A percentile compares a stretch with the other conserved stretches of the same genome.
Evolutionary conservation across 2,888 invertebrate species (phyloP).

Genomic region (Hirudinaria manillensis): DNA sequence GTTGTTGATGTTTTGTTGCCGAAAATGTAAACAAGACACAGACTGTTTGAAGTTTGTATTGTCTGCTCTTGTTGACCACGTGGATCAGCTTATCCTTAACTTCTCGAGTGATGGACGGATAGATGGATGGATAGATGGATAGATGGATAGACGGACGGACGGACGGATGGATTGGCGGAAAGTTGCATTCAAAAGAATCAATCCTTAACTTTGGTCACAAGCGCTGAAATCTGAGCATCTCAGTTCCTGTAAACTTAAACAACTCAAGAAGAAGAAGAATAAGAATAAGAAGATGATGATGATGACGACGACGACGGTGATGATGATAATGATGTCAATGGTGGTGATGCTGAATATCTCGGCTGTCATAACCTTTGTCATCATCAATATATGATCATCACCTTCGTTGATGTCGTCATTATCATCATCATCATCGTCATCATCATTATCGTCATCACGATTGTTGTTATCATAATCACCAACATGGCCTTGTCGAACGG

Average conservation of each 20-base stretch:
- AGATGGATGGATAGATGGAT: slow-evolving; percentile 9
- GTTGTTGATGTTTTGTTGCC: too few species aligned
- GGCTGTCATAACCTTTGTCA: slow-evolving; percentile 25
- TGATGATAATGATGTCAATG: neutral
- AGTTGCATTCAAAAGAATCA: neutral
- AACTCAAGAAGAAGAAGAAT: neutral
- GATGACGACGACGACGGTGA: neutral
- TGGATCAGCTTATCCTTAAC: too few species aligned
- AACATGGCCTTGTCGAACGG: neutral
- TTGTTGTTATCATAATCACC: neutral
- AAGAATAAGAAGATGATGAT: neutral
- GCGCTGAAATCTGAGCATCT: too few species aligned
- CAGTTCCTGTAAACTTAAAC: too few species aligned
- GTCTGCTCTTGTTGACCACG: too few species aligned
- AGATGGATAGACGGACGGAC: slow-evolving; percentile 8
- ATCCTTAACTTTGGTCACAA: too few species aligned
- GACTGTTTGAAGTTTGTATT: too few species aligned
- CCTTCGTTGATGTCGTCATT: neutral
- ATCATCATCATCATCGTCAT: neutral
- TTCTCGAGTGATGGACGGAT: neutral
- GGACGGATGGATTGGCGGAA: neutral
- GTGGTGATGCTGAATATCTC: slow-evolving; percentile 2
- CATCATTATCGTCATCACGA: neutral
- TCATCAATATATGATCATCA: slow-evolving; percentile 27
- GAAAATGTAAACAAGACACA: too few species aligned